Evolutionary conservation across 2,797 vertebrate species (phyloP).

Genomic region (Diceros bicornis): DNA sequence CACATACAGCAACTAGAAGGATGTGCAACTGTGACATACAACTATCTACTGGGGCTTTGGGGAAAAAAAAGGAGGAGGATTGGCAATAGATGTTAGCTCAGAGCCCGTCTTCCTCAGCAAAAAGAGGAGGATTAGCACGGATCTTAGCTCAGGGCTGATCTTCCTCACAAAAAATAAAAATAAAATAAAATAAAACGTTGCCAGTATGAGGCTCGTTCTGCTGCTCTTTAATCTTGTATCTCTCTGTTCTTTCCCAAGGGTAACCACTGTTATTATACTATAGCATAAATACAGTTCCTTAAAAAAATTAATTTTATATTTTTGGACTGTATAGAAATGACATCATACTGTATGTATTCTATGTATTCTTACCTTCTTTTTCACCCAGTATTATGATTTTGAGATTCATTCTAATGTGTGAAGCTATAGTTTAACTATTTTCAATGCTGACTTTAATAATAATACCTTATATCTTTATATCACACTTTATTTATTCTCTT

Average conservation of each 20-base stretch:
- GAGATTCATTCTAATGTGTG: background rate
- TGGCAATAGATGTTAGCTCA: no score
- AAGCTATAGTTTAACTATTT: background rate
- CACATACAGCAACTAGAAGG: no score
- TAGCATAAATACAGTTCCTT: background rate
- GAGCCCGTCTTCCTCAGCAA: no score
- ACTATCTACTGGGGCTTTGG: no score
- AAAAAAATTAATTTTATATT: background rate
- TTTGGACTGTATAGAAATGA: background rate
- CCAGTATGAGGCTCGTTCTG: background rate
- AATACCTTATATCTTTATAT: background rate
- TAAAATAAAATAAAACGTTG: background rate
- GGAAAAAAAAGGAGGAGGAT: no score
- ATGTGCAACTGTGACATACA: no score
- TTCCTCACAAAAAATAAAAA: no score
- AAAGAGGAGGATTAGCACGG: no score
- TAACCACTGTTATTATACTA: background rate
- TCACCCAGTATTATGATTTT: background rate
- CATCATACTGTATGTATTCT: background rate
- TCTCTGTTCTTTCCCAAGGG: background rate
- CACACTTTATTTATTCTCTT: background rate
- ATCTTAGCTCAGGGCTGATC: no score
- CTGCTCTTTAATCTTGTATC: background rate
- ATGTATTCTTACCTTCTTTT: background rate
- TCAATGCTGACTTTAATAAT: background rate